Conservation (phyloP, 1,140 invertebrate species). For the Procambarus virginalis region DNA sequence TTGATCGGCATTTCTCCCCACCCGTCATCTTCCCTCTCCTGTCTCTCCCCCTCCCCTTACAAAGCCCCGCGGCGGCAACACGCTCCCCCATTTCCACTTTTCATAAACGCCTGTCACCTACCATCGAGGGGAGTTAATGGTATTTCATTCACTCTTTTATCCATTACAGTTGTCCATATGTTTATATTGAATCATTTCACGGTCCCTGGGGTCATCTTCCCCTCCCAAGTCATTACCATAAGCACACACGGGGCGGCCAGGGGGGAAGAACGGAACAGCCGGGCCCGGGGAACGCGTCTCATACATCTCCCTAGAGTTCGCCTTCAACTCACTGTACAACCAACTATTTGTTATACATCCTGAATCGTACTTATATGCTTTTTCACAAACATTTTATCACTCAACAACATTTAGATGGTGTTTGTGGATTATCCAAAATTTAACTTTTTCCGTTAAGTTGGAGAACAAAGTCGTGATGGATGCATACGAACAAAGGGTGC, state of each 20-base stretch:
- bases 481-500: not conserved
- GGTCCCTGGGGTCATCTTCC: conserved; percentile 42
- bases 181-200: conserved; percentile 66
- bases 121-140: conserved; percentile 50
- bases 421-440: too few species aligned
- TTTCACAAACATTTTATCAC: too few species aligned
- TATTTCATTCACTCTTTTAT: conserved; percentile 63
- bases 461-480: not conserved
- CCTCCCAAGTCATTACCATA: conserved; percentile 57
- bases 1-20: too few species aligned
- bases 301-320: too few species aligned
- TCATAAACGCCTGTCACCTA: conserved; percentile 57
- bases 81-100: conserved; percentile 26
- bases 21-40: not conserved
- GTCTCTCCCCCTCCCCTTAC: not conserved
- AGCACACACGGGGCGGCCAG: conserved; percentile 33
- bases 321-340: too few species aligned
- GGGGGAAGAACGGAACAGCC: too few species aligned
- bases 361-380: too few species aligned
- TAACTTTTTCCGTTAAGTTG: too few species aligned
- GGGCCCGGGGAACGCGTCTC: too few species aligned
- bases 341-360: too few species aligned
- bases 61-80: not conserved
- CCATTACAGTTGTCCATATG: conserved; percentile 67
- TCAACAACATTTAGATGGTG: too few species aligned